Base-by-base conservation (phyloP, 2,888 invertebrate species). In the Sceliomorpha sp. region DNA sequence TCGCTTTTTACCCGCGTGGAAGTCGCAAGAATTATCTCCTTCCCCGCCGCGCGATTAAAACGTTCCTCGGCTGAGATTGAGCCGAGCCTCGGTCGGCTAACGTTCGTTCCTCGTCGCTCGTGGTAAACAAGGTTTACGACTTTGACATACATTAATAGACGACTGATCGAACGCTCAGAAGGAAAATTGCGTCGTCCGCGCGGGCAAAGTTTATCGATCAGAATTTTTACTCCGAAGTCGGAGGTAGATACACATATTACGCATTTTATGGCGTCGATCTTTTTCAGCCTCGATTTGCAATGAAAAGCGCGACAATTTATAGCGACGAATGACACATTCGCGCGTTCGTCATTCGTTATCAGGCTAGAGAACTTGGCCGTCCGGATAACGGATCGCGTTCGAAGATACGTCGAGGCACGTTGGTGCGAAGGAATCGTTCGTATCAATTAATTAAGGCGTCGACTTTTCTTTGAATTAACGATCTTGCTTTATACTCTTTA, bases 61-160 rank as follows among this genome's bases (percentile, higher is more conserved):
- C 53, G 66, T 67, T 67, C 53, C 53, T 40, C 31, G 59, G 47
- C 47, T 40, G 58, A 51, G 53, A 67, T 67, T 53, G 51, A 59
- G 59, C 59, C 66, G 58, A 44, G 13, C 9, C 32, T 39, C 53
- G 7, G n/a, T 8, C 1, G 10, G 39, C 44, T 53, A 36, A 53
- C 53, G 27, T 44, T 56, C 48, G 29, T n/a, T n/a, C 50, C 56
- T 53, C 58, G 45, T 58, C 51, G 56, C 42, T 50, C 36, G 39
- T 58, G 27, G 45, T 64, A 58, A 64, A 64, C 64, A 51, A 36
- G 27, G 58, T 59, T 51, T 42, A 59, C 39, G 29, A 47, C 59
- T 47, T 26, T 42, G 53, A 59, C 66, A 45, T 32, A 45, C 51
- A 37, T 58, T 56, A 51, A 39, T 66, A 58, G 27, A 20, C 58